phyloP scores from a whole-genome alignment of 1,140 invertebrate species.

The Hyposmocoma kahamanoa region DNA sequence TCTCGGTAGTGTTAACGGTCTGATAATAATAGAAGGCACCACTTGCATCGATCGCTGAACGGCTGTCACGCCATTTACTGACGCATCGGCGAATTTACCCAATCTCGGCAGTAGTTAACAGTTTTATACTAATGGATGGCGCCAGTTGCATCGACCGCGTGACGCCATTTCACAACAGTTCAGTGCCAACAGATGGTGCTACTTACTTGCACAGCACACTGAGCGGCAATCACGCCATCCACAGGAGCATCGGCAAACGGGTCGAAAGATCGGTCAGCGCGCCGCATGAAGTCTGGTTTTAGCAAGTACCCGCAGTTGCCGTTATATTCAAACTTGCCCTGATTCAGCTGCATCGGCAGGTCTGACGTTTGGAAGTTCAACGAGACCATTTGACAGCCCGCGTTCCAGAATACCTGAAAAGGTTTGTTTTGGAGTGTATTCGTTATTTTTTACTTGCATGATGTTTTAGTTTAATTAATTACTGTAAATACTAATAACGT shows the following conservation, averaged over 20 bases:
- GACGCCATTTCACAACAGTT: no score
- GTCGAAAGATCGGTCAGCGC: constrained; percentile 97
- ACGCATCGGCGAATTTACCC: background rate
- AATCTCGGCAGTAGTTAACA: no score
- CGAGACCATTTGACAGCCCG: constrained; percentile 97
- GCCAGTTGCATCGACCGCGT: no score
- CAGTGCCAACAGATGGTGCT: no score
- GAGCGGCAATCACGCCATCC: constrained; percentile 99
- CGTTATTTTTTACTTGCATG: no score
- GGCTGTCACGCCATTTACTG: background rate
- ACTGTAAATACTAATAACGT: no score
- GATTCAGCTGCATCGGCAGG: constrained; percentile 99
- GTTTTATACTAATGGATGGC: no score
- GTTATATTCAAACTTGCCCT: constrained; percentile 99
- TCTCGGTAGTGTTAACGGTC: no score
- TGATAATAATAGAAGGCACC: no score
- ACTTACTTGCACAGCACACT: constrained; percentile 96
- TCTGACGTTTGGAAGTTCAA: constrained; percentile 99
- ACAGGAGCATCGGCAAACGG: constrained; percentile 99
- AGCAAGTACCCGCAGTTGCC: constrained; percentile 96
- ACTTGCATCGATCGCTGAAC: background rate
- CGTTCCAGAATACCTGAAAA: constrained; percentile 91
- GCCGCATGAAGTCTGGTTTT: constrained; percentile 99
- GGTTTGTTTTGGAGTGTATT: no score
- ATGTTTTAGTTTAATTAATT: no score